A percentile compares a stretch with the other conserved stretches of the same genome.
Evolutionary conservation across 2,888 invertebrate species (phyloP).

Genomic region (Nesidiocoris tenuis): DNA sequence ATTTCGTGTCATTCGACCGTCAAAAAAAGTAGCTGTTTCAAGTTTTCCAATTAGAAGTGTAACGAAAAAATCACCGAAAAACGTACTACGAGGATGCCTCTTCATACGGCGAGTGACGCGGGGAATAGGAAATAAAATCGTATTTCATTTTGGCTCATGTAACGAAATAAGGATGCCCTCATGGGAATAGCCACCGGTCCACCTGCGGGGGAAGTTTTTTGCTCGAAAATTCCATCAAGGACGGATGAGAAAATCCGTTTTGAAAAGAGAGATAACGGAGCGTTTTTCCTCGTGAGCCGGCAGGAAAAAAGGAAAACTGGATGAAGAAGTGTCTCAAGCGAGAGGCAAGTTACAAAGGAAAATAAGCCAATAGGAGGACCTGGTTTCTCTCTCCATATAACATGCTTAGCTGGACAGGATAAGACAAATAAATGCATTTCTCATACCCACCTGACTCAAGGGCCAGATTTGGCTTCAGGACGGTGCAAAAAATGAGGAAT

Average conservation of each 20-base stretch:
- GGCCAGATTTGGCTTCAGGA: background rate
- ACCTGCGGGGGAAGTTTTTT: background rate
- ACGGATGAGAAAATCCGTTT: background rate
- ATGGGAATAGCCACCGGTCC: background rate
- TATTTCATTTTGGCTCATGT: background rate
- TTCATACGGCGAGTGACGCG: too few species aligned
- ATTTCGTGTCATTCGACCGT: too few species aligned
- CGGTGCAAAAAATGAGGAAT: background rate
- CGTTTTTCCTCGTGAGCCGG: background rate
- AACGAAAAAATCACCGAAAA: too few species aligned
- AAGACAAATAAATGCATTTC: conserved; percentile 32
- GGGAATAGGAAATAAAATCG: too few species aligned
- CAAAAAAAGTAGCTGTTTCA: too few species aligned
- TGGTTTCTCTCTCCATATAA: conserved; percentile 9
- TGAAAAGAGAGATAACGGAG: background rate
- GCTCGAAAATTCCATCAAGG: background rate
- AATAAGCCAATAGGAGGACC: background rate
- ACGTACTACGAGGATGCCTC: too few species aligned
- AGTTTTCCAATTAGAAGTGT: too few species aligned
- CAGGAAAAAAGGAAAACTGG: background rate
- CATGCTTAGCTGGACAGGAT: conserved; percentile 33
- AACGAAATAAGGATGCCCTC: background rate
- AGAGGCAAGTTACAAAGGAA: conserved; percentile 12
- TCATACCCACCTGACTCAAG: background rate
- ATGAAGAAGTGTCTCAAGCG: conserved; percentile 2